Percentiles rank a stretch among this genome's conserved stretches.
These are phyloP conservation scores for Eupristina koningsbergeri DNA, from an alignment of 1,140 invertebrate species.

Conservation along the genomic window DNA sequence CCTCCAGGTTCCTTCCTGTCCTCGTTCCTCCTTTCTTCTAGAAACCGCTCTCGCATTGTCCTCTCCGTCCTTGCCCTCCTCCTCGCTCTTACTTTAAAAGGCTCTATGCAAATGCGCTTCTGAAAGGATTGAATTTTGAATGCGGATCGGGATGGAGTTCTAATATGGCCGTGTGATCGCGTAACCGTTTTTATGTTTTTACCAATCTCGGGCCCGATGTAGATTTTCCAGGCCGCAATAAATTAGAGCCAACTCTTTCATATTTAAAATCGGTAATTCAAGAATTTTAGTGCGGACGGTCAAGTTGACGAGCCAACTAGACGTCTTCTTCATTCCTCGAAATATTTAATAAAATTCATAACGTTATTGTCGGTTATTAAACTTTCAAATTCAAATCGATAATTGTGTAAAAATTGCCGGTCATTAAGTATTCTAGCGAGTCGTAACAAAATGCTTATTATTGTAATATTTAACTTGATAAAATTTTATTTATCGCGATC, in stretches of 20 bases:
- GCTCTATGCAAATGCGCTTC: neutral
- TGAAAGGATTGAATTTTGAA: neutral
- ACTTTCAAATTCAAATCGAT: too few relatives aligned
- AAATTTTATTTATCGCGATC: too few relatives aligned
- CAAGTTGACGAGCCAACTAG: neutral
- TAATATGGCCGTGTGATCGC: too few relatives aligned
- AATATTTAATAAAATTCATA: too few relatives aligned
- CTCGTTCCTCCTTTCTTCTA: neutral
- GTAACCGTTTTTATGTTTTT: neutral
- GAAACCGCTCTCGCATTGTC: too few relatives aligned
- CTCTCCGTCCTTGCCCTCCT: neutral
- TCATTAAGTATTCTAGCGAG: neutral
- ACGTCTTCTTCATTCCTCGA: neutral
- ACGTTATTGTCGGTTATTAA: neutral
- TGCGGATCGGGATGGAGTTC: slow-evolving; percentile 1
- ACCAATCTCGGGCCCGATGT: too few relatives aligned
- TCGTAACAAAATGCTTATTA: neutral
- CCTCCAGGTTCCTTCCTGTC: too few relatives aligned
- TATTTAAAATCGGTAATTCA: slow-evolving; percentile 17
- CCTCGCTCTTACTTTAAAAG: neutral
- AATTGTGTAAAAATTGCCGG: neutral
- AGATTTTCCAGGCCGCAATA: neutral
- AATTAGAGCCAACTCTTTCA: neutral
- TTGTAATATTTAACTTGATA: too few relatives aligned
- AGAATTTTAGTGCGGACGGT: neutral